Conservation (phyloP, 2,888 invertebrate species). For the Pseudococcus longispinus region DNA sequence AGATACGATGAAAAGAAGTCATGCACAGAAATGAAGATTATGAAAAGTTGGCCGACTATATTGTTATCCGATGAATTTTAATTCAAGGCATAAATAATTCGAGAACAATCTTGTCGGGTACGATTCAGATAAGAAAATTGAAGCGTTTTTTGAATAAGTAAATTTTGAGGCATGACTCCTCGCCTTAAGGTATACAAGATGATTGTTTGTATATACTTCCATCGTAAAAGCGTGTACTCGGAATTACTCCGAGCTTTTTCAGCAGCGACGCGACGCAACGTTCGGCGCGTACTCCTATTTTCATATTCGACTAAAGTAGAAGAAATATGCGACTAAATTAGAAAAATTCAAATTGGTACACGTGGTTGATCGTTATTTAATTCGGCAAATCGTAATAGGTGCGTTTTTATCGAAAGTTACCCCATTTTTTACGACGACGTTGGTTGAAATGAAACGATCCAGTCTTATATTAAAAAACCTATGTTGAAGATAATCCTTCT, state of each 20-base stretch:
- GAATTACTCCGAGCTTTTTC: neutral
- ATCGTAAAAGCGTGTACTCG: neutral
- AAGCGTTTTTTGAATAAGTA: neutral
- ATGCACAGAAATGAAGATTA: neutral
- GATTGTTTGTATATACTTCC: neutral
- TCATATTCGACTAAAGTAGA: neutral
- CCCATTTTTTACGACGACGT: neutral
- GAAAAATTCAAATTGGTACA: neutral
- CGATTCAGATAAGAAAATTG: neutral
- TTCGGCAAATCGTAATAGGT: neutral
- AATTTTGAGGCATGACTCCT: neutral
- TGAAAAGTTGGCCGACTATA: neutral
- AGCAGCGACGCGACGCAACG: neutral
- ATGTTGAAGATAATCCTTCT: neutral
- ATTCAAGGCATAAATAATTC: neutral
- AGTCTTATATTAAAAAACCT: neutral
- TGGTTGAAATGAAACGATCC: neutral
- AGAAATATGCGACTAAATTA: neutral
- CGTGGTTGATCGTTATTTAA: constrained; percentile 1
- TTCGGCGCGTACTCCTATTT: neutral
- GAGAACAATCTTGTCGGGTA: neutral
- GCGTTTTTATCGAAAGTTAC: neutral
- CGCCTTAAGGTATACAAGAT: neutral
- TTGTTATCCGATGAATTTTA: neutral
- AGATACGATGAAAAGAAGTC: neutral